Conservation (phyloP, 64 coral and sea anemone genomes). For the Dendronephthya gigantea region DNA sequence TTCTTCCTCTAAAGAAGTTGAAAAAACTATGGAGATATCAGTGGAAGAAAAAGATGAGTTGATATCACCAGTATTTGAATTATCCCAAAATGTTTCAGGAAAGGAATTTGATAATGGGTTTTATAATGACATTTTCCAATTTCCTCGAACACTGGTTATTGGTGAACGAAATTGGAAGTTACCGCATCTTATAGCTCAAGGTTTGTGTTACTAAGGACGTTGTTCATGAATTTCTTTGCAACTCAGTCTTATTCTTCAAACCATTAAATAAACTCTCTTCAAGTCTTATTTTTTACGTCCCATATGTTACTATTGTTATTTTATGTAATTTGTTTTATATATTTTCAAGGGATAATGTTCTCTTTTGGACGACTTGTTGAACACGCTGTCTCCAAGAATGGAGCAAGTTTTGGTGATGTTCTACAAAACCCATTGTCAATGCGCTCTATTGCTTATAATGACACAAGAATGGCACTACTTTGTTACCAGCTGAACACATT, state of each 20-base stretch:
- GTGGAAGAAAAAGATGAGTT: conserved; percentile 53
- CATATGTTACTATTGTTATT: neutral
- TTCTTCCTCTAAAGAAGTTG: conserved; percentile 24
- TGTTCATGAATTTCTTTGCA: too few relatives aligned
- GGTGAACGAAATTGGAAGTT: conserved; percentile 59
- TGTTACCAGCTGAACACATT: conserved; percentile 84
- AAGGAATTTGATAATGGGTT: conserved; percentile 64
- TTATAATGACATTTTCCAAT: conserved; percentile 40
- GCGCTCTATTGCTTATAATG: conserved; percentile 62
- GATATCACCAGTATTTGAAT: conserved; percentile 82
- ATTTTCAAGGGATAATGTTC: conserved; percentile 77
- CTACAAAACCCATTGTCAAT: conserved; percentile 61
- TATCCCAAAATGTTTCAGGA: conserved; percentile 44
- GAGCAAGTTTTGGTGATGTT: conserved; percentile 44
- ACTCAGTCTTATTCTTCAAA: too few relatives aligned
- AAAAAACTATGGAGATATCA: conserved; percentile 34
- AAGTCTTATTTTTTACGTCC: too few relatives aligned
- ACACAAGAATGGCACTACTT: conserved; percentile 56
- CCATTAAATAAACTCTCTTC: too few relatives aligned
- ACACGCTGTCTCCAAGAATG: conserved; percentile 42
- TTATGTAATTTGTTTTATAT: neutral
- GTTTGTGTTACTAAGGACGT: neutral
- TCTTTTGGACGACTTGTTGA: conserved; percentile 78
- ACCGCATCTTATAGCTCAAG: conserved; percentile 72
- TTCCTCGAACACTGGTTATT: conserved; percentile 72